Percentiles rank a stretch among this genome's conserved stretches.
Evolutionary conservation across 1,140 invertebrate species (phyloP).

Genomic region (Drosophila eugracilis): DNA sequence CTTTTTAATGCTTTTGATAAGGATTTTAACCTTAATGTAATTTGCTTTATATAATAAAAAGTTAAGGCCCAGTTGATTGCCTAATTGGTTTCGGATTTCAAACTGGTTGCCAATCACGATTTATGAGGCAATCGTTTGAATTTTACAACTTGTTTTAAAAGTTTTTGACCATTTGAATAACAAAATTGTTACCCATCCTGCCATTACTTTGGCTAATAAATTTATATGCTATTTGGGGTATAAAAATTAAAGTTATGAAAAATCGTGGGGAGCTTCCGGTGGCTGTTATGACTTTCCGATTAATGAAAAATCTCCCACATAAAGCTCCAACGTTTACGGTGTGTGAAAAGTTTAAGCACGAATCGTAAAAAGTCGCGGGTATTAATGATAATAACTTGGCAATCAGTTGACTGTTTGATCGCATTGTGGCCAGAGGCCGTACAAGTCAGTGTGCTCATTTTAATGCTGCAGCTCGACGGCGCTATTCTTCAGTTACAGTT

Average conservation of each 20-base stretch:
- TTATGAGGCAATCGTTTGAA: no score
- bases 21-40: no score
- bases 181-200: no score
- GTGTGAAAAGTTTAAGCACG: slow-evolving; percentile 12
- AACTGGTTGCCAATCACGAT: not conserved
- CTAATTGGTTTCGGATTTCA: no score
- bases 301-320: slow-evolving; percentile 18
- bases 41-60: no score
- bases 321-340: slow-evolving; percentile 29
- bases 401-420: slow-evolving; percentile 55
- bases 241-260: not conserved
- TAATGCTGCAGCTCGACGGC: slow-evolving; percentile 61
- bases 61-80: no score
- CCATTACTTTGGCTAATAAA: not conserved
- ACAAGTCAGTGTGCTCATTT: slow-evolving; percentile 80
- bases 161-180: no score
- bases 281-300: not conserved
- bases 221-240: not conserved
- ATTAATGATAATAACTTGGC: slow-evolving; percentile 65
- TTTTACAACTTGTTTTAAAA: no score
- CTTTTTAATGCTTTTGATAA: no score
- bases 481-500: slow-evolving; percentile 65
- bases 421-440: slow-evolving; percentile 62
- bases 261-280: not conserved
- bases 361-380: slow-evolving; percentile 32